Base-by-base conservation (phyloP, 2,888 invertebrate species). In the Baronia brevicornis region DNA sequence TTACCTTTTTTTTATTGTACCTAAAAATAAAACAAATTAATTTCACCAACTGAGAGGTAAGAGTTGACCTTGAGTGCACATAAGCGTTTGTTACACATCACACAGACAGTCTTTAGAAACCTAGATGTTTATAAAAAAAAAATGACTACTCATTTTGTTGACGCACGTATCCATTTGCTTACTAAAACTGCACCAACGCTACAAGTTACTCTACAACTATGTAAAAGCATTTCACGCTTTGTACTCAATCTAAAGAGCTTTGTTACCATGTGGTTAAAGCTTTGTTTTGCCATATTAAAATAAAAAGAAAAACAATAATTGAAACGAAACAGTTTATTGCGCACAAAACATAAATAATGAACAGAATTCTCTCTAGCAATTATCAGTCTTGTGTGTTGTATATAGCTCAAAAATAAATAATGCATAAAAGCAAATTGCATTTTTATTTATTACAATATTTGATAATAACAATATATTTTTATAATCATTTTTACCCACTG, bases 351-450 rank as follows among this genome's bases (percentile, higher is more conserved):
- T 67, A 82, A 78, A 75, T 70, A 70, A 79, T 64, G 58, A 65
- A 70, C 55, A 65, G 48, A 54, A 52, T 58, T 61, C 54, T 59
- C 56, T 68, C 69, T 71, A 72, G 64, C 60, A 62, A n/a, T 66
- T 71, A 77, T 80, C 82, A 84, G 82, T 82, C 82, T 82, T 82
- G 82, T 82, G 79, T 79, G 74, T 74, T 79, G 79, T 80, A 79
- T 82, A 77, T 72, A 74, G 70, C 69, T 71, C 70, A 62, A 67
- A 79, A 77, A 71, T 57, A 56, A 69, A 71, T 75, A 79, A 80
- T 78, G 79, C 78, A 64, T 66, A 62, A 65, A 80, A 79, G 78
- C 75, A 60, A 59, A 63, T 58, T 54, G 60, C 57, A 60, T 49
- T 54, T 50, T 18, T 42, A 37, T 44, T 28, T 28, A 41, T 52